Evolutionary conservation across 2,113 vertebrate genomes (phyloP).

Genomic region (Grantiella picta): DNA sequence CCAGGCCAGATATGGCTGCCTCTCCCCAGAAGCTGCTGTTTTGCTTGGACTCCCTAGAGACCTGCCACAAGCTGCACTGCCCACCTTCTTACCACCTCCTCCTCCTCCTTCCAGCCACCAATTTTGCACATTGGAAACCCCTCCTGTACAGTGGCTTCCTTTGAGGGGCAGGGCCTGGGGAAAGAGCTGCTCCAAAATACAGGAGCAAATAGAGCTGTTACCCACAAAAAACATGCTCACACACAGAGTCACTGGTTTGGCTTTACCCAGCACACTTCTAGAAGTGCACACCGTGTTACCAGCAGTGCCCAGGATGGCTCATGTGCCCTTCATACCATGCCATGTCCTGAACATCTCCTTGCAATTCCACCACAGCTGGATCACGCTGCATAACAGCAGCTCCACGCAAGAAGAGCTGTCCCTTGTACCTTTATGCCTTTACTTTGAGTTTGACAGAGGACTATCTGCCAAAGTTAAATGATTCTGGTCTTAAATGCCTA

Average conservation of each 20-base stretch:
- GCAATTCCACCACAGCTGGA: not conserved
- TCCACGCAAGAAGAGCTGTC: not conserved
- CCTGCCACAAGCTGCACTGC: not conserved
- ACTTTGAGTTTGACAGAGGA: not conserved
- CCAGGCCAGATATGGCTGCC: not conserved
- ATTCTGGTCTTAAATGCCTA: not conserved
- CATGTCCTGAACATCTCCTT: not conserved
- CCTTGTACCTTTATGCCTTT: not conserved
- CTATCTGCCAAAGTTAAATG: not conserved
- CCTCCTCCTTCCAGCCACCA: not conserved
- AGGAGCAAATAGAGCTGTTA: not conserved
- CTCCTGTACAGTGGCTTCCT: not conserved
- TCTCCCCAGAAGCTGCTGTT: not conserved
- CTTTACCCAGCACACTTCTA: rapidly evolving
- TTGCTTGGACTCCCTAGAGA: not conserved
- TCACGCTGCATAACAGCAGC: not conserved
- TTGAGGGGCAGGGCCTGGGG: not conserved
- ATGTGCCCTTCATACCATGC: not conserved
- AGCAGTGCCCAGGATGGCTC: not conserved
- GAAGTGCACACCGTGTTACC: not conserved
- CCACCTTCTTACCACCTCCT: not conserved
- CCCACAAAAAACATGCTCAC: not conserved
- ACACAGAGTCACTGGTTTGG: not conserved
- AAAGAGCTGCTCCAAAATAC: not conserved
- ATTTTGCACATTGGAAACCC: slow-evolving; percentile 24